These are phyloP conservation scores for Epistrophe eligans DNA, from an alignment of 2,888 invertebrate genomes.

Conservation along the genomic window DNA sequence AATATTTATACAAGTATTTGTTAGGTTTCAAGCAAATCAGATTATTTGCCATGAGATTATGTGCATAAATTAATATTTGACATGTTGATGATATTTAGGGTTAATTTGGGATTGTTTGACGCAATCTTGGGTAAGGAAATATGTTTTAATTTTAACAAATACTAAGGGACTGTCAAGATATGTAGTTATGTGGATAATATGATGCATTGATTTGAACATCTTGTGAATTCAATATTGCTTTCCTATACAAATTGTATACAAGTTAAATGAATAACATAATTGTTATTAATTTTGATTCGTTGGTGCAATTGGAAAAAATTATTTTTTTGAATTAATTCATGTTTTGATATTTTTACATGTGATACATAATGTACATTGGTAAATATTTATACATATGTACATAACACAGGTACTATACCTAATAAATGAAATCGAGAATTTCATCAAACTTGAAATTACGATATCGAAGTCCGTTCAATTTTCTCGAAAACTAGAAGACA, in stretches of 20 bases:
- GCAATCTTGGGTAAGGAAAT: conserved; percentile 16
- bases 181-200: background rate
- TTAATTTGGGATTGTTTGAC: conserved; percentile 43
- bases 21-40: conserved; percentile 32
- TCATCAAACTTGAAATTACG: too few species aligned
- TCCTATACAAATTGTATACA: background rate
- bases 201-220: background rate
- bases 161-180: conserved; percentile 38
- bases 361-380: too few species aligned
- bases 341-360: too few species aligned
- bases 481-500: too few species aligned
- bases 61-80: conserved; percentile 48
- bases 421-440: too few species aligned
- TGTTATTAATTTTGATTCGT: background rate
- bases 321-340: too few species aligned
- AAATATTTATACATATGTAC: too few species aligned
- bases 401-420: too few species aligned
- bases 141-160: conserved; percentile 53
- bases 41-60: conserved; percentile 38
- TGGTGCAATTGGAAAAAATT: too few species aligned
- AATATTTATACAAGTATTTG: background rate
- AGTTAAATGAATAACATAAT: background rate
- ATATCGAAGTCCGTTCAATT: too few species aligned
- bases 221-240: background rate
- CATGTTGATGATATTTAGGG: conserved; percentile 54